These are phyloP conservation scores for Megaceryle torquata DNA, from an alignment of 2,113 vertebrate genomes.

Conservation along the genomic window DNA sequence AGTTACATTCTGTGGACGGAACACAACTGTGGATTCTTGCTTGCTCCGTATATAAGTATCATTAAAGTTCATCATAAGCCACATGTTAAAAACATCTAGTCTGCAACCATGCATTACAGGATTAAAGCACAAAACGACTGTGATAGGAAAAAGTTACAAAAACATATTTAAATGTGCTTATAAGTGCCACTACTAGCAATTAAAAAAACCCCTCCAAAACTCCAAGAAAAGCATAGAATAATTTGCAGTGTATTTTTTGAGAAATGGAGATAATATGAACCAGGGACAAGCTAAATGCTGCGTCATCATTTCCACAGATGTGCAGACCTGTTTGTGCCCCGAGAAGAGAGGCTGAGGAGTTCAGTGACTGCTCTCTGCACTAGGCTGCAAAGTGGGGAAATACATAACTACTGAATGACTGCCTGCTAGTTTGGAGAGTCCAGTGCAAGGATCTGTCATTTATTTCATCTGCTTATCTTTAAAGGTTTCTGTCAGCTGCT, in stretches of 20 bases:
- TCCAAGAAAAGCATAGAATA: background rate
- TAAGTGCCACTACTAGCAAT: background rate
- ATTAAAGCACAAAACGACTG: background rate
- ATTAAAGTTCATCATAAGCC: background rate
- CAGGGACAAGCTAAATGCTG: background rate
- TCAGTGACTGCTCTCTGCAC: background rate
- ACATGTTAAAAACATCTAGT: background rate
- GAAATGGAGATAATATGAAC: background rate
- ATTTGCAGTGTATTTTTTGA: background rate
- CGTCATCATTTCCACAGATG: background rate
- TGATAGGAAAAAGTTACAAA: background rate
- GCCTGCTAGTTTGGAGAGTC: background rate
- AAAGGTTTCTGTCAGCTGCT: background rate
- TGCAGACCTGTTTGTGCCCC: background rate
- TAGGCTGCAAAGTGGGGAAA: background rate
- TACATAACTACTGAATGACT: background rate
- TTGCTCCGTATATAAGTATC: background rate
- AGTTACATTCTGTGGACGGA: constrained; percentile 28
- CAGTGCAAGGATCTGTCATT: background rate
- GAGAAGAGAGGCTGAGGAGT: background rate
- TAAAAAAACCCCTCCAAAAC: background rate
- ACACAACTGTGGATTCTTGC: constrained; percentile 18
- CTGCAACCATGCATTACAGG: background rate
- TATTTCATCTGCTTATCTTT: background rate
- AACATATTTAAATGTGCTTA: background rate